A percentile compares a stretch with the other conserved stretches of the same genome.
Conservation (phyloP, 2,113 vertebrate genomes). For the Neolamprologus toae region DNA sequence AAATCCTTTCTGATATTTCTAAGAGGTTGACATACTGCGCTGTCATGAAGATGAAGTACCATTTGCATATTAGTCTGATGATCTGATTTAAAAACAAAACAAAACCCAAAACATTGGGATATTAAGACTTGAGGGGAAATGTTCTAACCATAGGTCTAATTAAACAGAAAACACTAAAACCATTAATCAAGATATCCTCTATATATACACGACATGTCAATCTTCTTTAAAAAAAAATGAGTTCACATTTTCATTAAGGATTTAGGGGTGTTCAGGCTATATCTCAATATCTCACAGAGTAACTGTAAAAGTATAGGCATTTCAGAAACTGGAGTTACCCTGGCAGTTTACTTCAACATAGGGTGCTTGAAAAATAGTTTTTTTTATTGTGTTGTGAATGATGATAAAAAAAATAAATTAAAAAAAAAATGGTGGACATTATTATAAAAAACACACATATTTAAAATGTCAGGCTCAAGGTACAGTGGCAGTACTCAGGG, state of each 20-base stretch:
- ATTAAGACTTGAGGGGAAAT: not conserved
- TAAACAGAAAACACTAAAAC: slow-evolving; percentile 33
- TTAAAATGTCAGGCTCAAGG: not conserved
- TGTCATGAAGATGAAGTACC: slow-evolving; percentile 6
- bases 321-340: slow-evolving; percentile 1
- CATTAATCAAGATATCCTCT: not conserved
- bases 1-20: not conserved
- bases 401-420: not conserved
- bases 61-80: slow-evolving; percentile 6
- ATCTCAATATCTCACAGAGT: slow-evolving; percentile 22
- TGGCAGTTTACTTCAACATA: slow-evolving; percentile 6
- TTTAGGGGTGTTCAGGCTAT: not conserved
- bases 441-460: not conserved
- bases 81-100: not conserved
- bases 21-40: not conserved
- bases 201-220: slow-evolving; percentile 33
- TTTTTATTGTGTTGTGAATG: not conserved
- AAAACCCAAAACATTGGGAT: not conserved
- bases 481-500: not conserved
- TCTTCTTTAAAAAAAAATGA: not conserved
- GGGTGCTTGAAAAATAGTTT: not conserved
- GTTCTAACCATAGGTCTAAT: not conserved
- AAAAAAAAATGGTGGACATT: not conserved
- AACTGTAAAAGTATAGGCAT: slow-evolving; percentile 18
- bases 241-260: slow-evolving; percentile 14